Evolutionary conservation across 2,113 vertebrate genomes (phyloP), one percentile per base, ranked within the genome.

Genomic region (Protobothrops flavoviridis): DNA sequence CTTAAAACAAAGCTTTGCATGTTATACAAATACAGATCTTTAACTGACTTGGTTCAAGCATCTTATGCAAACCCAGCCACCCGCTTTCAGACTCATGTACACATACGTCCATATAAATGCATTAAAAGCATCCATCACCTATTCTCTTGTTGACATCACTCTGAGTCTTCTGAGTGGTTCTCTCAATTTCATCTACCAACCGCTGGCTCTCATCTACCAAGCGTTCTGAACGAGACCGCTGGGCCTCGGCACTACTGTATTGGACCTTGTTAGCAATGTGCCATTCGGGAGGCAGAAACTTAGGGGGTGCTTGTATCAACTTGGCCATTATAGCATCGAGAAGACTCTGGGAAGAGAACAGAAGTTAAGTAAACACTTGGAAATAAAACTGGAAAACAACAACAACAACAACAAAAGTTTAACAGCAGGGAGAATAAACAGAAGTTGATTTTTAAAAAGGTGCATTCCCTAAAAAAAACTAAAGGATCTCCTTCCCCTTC

Each of bases 91-190:
- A 53, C 15, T 17, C 52, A 26, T 29, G 26, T 29, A 29, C 85
- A 26, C 45, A 5, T 86, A 5, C 1, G 1, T 86, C 43, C 43
- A n/a, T 20, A 29, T 10, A 52, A n/a, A 39, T 10, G 33, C 20
- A 10, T 39, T 21, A 52, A n/a, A 23, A 8, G 33, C 53, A 21
- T 5, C 10, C 20, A 92, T 97, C 97, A 99, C 99, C 98, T 52
- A 99, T 97, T 91, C 96, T 98, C 95, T 98, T 98, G 95, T 97
- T 98, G 93, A 98, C 98, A 39, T 98, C 98, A 0, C 97, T 97
- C 91, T 98, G 98, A 87, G 98, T 98, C 94, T 96, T 98, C 94
- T 94, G 98, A n/a, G 98, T 98, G 12, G 96, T 95, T 95, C 97
- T 98, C 93, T 98, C 98, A 33, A 97, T 97, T 91, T 99, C 98